Evolutionary conservation across 2,888 invertebrate genomes (phyloP).

Genomic region (Apoderus coryli): DNA sequence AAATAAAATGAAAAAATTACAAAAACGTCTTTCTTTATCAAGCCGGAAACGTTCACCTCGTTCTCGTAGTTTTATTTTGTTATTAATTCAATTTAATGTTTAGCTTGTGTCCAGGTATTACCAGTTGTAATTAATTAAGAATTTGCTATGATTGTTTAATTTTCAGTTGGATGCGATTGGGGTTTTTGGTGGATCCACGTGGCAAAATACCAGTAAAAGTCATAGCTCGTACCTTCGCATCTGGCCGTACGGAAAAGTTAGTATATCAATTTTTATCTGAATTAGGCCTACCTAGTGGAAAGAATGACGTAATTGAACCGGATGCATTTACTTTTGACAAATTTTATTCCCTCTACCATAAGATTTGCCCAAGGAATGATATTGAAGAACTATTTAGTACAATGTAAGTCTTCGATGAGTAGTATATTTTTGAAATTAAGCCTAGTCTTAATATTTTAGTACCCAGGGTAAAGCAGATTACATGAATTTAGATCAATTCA

Average conservation of each 20-base stretch:
- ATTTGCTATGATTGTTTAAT: neutral
- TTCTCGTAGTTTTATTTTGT: constrained; percentile 1
- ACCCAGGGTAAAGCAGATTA: constrained; percentile 81
- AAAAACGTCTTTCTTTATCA: too few relatives aligned
- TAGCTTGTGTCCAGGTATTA: constrained; percentile 2
- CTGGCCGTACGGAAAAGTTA: constrained; percentile 97
- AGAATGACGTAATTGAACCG: constrained; percentile 90
- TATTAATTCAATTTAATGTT: constrained; percentile 3
- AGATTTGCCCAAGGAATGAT: constrained; percentile 97
- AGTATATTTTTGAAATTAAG: neutral
- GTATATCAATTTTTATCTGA: constrained; percentile 94
- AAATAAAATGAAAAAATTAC: too few relatives aligned
- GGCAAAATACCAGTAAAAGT: constrained; percentile 96
- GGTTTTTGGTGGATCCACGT: constrained; percentile 83
- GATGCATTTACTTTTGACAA: constrained; percentile 96
- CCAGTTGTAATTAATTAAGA: too few relatives aligned
- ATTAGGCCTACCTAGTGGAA: constrained; percentile 83
- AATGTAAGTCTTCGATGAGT: constrained; percentile 58
- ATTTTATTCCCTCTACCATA: constrained; percentile 95
- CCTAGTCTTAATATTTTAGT: constrained; percentile 35
- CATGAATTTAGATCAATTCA: constrained; percentile 74
- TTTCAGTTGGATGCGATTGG: constrained; percentile 95
- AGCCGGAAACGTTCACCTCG: neutral
- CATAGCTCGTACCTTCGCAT: constrained; percentile 93
- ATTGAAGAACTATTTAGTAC: constrained; percentile 94